Percentiles rank a stretch among this genome's conserved stretches.
These are phyloP conservation scores for Gracilinanus agilis DNA, from an alignment of 2,113 vertebrate genomes.

Conservation along the genomic window DNA sequence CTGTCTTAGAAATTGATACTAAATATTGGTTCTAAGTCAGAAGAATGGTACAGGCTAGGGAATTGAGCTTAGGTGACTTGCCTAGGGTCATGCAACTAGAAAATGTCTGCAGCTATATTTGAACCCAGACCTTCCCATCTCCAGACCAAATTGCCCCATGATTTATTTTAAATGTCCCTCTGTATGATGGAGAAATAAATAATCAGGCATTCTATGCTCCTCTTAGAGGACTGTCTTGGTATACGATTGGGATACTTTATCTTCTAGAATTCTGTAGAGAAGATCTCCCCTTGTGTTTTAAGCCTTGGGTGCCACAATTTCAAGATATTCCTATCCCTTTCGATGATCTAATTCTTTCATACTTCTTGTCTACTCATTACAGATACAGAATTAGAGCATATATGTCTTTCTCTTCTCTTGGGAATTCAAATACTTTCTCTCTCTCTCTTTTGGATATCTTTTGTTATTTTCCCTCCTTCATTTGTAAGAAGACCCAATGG, in stretches of 20 bases:
- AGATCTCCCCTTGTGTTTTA: not conserved
- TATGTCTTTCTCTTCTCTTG: not conserved
- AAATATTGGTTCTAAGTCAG: no score
- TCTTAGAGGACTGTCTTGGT: not conserved
- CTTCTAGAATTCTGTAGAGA: not conserved
- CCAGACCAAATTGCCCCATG: not conserved
- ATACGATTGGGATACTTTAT: not conserved
- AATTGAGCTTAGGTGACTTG: no score
- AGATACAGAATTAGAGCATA: not conserved
- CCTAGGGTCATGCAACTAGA: no score
- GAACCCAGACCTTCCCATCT: no score
- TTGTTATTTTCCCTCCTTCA: no score
- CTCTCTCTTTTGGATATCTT: not conserved
- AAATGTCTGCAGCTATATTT: no score
- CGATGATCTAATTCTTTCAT: accelerated
- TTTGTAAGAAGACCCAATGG: no score
- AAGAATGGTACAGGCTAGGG: no score
- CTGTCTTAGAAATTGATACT: no score
- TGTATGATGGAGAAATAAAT: not conserved
- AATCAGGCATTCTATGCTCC: no score
- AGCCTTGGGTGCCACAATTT: accelerated
- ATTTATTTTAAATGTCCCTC: not conserved
- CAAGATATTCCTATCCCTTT: not conserved
- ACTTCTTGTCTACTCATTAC: not conserved
- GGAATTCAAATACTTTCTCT: not conserved